phyloP scores from a whole-genome alignment of 2,797 vertebrate species.

The Lerista edwardsae region DNA sequence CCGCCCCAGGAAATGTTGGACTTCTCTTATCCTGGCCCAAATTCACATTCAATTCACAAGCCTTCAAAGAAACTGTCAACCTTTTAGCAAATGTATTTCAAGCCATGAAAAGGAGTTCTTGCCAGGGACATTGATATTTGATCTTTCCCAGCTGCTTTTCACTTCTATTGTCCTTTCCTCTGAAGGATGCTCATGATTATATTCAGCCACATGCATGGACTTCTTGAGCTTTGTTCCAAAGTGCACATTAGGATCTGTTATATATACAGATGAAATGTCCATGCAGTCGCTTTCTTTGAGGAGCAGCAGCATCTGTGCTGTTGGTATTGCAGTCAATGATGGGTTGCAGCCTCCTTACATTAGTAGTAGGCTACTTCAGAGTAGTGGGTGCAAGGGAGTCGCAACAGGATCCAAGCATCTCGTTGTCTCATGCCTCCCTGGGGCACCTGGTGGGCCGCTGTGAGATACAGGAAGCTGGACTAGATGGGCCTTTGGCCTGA shows the following conservation, averaged over 20 bases:
- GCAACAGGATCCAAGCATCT: no score
- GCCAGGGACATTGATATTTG: background rate
- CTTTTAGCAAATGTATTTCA: background rate
- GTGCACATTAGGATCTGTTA: background rate
- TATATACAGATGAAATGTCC: background rate
- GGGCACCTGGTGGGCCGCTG: no score
- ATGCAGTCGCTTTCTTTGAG: background rate
- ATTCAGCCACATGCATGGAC: background rate
- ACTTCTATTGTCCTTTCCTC: rapidly evolving
- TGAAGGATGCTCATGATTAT: background rate
- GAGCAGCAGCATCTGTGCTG: background rate
- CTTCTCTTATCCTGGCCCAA: background rate
- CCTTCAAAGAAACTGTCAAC: background rate
- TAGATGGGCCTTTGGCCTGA: no score
- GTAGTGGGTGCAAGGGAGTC: no score
- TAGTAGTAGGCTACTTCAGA: no score
- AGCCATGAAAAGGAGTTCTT: background rate
- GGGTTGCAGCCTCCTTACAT: no score
- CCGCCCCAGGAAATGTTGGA: background rate
- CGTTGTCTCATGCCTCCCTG: no score
- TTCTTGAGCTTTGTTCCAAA: background rate
- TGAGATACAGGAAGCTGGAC: no score
- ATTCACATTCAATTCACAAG: background rate
- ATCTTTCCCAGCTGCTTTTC: background rate
- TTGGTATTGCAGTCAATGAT: background rate